A percentile compares a stretch with the other conserved stretches of the same genome.
These are phyloP conservation scores for Meda fulgida DNA, from an alignment of 2,797 vertebrate genomes.

Conservation along the genomic window DNA sequence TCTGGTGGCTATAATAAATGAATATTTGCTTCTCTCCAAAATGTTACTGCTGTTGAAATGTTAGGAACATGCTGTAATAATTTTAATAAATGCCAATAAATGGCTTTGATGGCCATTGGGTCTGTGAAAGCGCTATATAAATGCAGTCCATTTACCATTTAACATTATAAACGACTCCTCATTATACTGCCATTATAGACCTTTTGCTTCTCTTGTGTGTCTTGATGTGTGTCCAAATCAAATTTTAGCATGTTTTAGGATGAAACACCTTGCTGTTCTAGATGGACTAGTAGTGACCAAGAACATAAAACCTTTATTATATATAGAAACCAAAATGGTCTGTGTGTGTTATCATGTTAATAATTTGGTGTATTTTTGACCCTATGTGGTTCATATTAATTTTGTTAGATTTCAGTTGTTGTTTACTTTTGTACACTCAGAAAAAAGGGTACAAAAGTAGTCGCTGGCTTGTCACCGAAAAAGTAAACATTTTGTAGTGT, in stretches of 20 bases:
- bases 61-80: not conserved
- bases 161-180: not conserved
- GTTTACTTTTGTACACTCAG: not conserved
- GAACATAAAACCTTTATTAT: not conserved
- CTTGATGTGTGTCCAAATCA: not conserved
- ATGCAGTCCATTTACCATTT: too few species aligned
- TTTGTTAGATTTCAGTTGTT: not conserved
- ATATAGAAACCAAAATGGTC: not conserved
- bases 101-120: too few species aligned
- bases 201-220: not conserved
- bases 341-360: not conserved
- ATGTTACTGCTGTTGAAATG: not conserved
- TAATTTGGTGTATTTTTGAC: not conserved
- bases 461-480: not conserved
- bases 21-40: not conserved
- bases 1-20: not conserved
- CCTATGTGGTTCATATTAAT: not conserved
- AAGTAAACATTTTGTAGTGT: not conserved
- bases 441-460: not conserved
- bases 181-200: not conserved
- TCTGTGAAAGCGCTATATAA: too few species aligned
- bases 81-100: too few species aligned
- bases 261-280: not conserved
- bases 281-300: not conserved
- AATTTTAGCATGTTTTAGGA: not conserved